These are phyloP conservation scores for Argyresthia albistria DNA, from an alignment of 2,888 invertebrate genomes.

Conservation along the genomic window DNA sequence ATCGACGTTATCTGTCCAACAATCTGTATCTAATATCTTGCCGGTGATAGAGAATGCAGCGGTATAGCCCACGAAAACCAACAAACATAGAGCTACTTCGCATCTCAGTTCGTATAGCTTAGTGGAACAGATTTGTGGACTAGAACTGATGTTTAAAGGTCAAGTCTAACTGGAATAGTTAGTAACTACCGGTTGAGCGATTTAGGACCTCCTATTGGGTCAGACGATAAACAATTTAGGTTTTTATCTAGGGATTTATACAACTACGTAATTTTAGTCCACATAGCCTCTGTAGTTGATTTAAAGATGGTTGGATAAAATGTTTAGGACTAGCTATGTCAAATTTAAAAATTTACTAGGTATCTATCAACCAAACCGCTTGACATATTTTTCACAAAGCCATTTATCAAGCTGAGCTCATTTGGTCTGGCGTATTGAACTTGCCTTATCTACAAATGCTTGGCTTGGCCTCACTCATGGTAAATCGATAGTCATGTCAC, in stretches of 20 bases:
- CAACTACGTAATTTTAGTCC: too few species aligned
- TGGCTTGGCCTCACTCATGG: conserved; percentile 27
- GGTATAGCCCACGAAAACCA: neutral
- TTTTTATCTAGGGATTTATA: neutral
- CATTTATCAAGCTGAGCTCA: conserved; percentile 56
- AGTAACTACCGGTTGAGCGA: conserved; percentile 26
- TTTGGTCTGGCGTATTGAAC: conserved; percentile 35
- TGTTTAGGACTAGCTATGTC: too few species aligned
- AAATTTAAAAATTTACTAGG: neutral
- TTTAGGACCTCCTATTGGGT: conserved; percentile 48
- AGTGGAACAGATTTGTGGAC: neutral
- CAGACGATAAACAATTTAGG: conserved; percentile 47
- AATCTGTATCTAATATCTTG: conserved; percentile 34
- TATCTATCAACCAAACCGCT: conserved; percentile 14
- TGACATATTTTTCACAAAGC: conserved; percentile 39
- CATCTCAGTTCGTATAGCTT: neutral
- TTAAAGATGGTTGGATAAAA: too few species aligned
- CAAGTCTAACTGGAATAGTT: conserved; percentile 20
- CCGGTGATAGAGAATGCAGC: conserved; percentile 3
- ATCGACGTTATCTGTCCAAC: conserved; percentile 47
- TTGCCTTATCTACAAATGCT: conserved; percentile 50
- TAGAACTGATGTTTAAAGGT: conserved; percentile 20
- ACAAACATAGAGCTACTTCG: neutral
- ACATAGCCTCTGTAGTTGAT: too few species aligned
- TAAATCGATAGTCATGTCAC: too few species aligned